Evolutionary conservation across 2,797 vertebrate genomes (phyloP).

Genomic region (Alfaro cultratus): DNA sequence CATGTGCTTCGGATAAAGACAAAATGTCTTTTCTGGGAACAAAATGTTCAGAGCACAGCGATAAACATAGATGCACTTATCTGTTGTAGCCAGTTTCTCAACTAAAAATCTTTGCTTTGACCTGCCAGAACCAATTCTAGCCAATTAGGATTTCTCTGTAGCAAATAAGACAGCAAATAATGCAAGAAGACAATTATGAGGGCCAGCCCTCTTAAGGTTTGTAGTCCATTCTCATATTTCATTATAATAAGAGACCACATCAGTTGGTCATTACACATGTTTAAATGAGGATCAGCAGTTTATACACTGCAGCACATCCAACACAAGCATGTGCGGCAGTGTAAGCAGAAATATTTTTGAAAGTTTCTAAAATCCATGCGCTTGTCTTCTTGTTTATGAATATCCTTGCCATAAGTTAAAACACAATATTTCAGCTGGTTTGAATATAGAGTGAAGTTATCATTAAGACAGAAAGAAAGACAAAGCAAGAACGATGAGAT

Average conservation of each 20-base stretch:
- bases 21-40: not conserved
- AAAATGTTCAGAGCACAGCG: not conserved
- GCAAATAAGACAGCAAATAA: conserved; percentile 61
- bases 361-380: not conserved
- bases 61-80: not conserved
- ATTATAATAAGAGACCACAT: conserved; percentile 79
- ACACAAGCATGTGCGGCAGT: conserved; percentile 24
- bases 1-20: not conserved
- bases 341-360: not conserved
- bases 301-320: conserved; percentile 8
- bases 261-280: conserved; percentile 82
- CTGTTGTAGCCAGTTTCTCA: not conserved
- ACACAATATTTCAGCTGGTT: not conserved
- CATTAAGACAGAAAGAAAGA: not conserved
- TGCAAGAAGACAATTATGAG: conserved; percentile 83
- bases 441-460: not conserved
- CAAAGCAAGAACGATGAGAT: conserved; percentile 16
- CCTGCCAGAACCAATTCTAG: not conserved
- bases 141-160: conserved; percentile 34
- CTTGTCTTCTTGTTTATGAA: not conserved
- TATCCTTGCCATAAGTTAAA: not conserved
- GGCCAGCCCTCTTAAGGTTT: conserved; percentile 86
- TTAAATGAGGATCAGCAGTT: not conserved
- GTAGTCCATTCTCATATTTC: conserved; percentile 94
- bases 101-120: not conserved